Evolutionary conservation across 35 echinoderm and acorn worm genomes (phyloP).

Genomic region (Apostichopus parvimensis): DNA sequence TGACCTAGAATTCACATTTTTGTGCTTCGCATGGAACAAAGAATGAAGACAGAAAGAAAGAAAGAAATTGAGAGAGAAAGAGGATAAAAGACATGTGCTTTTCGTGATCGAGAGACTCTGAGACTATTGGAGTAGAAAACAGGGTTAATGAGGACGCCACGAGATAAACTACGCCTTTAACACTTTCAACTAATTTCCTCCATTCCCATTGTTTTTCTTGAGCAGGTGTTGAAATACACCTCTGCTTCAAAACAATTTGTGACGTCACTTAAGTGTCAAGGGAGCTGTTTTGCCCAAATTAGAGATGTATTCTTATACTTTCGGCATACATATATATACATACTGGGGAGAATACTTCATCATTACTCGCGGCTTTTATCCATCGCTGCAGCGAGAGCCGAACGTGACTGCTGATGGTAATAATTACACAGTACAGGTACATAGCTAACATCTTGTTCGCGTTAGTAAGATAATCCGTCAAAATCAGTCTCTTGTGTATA

Average conservation of each 20-base stretch:
- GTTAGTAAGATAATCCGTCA: too few species aligned
- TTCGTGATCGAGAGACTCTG: not conserved
- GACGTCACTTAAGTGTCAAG: not conserved
- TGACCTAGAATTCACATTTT: slow-evolving; percentile 3
- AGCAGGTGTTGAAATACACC: slow-evolving; percentile 16
- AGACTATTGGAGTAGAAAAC: slow-evolving; percentile 12
- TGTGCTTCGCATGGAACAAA: not conserved
- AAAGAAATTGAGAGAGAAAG: not conserved
- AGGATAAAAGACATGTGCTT: not conserved
- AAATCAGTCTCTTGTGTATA: too few species aligned
- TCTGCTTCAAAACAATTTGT: not conserved
- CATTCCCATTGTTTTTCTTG: not conserved
- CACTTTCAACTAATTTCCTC: not conserved
- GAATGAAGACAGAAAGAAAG: too few species aligned
- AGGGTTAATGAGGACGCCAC: not conserved
- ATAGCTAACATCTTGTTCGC: too few species aligned
- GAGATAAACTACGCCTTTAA: not conserved
- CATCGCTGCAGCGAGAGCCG: too few species aligned
- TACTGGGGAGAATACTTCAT: too few species aligned
- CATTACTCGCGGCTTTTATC: too few species aligned
- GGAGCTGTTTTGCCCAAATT: not conserved
- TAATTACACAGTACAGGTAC: too few species aligned
- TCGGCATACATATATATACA: too few species aligned
- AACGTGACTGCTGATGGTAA: too few species aligned
- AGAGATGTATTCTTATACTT: not conserved